Evolutionary conservation across 2,888 invertebrate genomes (phyloP), one percentile per base, ranked within the genome.

Genomic region (Syritta pipiens): DNA sequence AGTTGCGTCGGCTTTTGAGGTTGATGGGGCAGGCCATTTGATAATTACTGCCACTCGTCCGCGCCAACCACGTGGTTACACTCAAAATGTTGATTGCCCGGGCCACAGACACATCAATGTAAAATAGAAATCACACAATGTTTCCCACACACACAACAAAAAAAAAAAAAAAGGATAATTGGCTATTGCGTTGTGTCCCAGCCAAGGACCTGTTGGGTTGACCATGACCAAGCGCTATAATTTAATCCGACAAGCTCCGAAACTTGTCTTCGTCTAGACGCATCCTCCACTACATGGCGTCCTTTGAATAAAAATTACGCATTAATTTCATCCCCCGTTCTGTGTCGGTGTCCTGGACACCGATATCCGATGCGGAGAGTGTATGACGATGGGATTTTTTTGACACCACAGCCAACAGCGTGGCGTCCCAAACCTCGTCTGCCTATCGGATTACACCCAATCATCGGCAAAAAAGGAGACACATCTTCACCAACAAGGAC

Each of bases 221-320:
- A 9, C 17, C 10, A 5, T 28, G 32, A 44, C 32, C 20, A 9
- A 9, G 5, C 51, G 1, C 22, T 10, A 14, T 24, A 22, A 26
- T 44, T 44, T 19, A 42, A 19, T 26, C 20, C 19, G 4, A 46
- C 32, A 68, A 59, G 37, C 26, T 49, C 14, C n/a, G n/a, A n/a
- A n/a, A n/a, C n/a, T 4, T 59, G 12, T 26, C 12, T 17, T 28
- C 30, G 67, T 49, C 57, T 48, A 67, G 49, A 49, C 48, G n/a
- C 10, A 17, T 1, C 19, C 0, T 10, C 26, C 19, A 26, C 37
- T 37, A 22, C 37, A 37, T 17, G 24, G 37, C 20, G 14, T 40
- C 49, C 49, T 49, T 68, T 51, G 42, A 59, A 59, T 68, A 49
- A 24, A 68, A 68, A 49, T 68, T 42, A 49, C 68, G 32, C 22